Conservation (phyloP, 2,113 vertebrate species). For the Illadopsis cleaveri region DNA sequence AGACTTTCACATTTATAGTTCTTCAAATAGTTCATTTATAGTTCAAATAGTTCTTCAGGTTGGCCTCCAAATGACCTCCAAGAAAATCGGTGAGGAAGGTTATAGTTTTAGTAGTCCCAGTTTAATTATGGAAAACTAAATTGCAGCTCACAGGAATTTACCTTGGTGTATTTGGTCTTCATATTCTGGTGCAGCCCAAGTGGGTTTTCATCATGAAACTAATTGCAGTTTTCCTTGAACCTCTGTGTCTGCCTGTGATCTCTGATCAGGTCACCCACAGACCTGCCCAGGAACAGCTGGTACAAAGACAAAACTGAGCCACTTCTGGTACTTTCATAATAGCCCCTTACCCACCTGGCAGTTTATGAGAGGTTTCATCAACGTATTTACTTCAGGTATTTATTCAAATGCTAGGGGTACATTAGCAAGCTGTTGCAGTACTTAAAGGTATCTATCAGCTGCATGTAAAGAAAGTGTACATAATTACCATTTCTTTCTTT, state of each 20-base stretch:
- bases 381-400: constrained; percentile 50
- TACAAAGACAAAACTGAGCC: background rate
- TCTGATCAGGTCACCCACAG: background rate
- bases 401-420: constrained; percentile 27
- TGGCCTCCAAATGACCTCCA: background rate
- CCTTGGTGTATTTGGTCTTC: background rate
- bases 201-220: fast-evolving
- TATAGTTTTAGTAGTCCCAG: background rate
- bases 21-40: too few species aligned
- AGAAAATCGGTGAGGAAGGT: background rate
- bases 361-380: constrained; percentile 37
- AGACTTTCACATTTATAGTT: background rate
- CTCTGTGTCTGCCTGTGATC: background rate
- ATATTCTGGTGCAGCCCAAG: background rate
- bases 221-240: background rate
- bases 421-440: constrained; percentile 64
- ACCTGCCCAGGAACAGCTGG: background rate
- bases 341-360: constrained; percentile 26
- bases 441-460: constrained; percentile 41
- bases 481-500: constrained; percentile 46
- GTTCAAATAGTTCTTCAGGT: background rate
- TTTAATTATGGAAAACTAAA: background rate
- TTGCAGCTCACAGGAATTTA: background rate
- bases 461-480: constrained; percentile 2
- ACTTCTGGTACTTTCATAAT: background rate